Base-by-base conservation (phyloP, 2,888 invertebrate species). In the Athalia rosae region DNA sequence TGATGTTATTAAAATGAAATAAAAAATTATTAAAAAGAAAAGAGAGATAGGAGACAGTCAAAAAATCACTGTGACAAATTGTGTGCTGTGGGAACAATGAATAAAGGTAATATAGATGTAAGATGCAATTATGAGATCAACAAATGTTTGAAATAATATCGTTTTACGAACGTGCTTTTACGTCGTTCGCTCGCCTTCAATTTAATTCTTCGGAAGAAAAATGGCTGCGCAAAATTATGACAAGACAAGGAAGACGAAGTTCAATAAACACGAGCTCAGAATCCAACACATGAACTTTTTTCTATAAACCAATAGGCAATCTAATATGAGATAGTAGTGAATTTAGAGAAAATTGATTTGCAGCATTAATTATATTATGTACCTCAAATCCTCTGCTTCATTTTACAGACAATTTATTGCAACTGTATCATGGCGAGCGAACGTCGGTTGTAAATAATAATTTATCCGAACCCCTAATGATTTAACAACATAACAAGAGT, bases 91-190 rank as follows among this genome's bases (percentile, higher is more conserved):
- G 48, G 47, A 63, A 13, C 5, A 47, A 47, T 15, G 45, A 47
- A 64, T 64, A 43, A n/a, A n/a, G n/a, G n/a, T 64, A n/a, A 47
- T 63, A n/a, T n/a, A 8, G 47, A 64, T 8, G 47, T 64, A 13
- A 64, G 64, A 64, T 64, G 64, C 64, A 64, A 4, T 64, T 50
- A 13, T 47, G 15, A 9, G 53, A 53, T 8, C 8, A 53, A 53
- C 8, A 53, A 53, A n/a, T 53, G 53, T 53, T 8, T 11, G 4
- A 53, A 53, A 53, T 53, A 11, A n/a, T 3, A n/a, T 53, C 4
- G n/a, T 47, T 45, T 47, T 4, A 58, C 47, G 67, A 28, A 67
- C 67, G 67, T 67, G 50, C 67, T 5, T 50, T 67, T 28, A 28
- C 50, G 67, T 11, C 67, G 53, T 67, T 28, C 67, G 50, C 50